A percentile compares a stretch with the other conserved stretches of the same genome.
phyloP scores from a whole-genome alignment of 2,113 vertebrate species.

The Tyto alba region DNA sequence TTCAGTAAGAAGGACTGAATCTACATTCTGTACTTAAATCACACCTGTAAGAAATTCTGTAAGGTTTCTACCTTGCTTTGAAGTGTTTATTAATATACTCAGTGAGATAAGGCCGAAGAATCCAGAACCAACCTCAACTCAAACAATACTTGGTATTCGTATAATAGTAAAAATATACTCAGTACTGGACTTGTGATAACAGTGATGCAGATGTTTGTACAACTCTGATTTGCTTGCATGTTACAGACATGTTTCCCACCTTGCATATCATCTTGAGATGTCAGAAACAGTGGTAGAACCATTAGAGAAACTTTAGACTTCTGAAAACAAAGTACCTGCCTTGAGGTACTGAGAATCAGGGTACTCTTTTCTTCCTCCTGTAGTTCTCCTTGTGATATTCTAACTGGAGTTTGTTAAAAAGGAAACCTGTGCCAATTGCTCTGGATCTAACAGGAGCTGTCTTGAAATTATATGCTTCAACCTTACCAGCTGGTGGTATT shows the following conservation, averaged over 20 bases:
- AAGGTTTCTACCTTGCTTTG: not conserved
- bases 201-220: not conserved
- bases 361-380: not conserved
- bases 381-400: not conserved
- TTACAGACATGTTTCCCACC: not conserved
- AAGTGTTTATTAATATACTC: not conserved
- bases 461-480: not conserved
- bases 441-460: not conserved
- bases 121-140: not conserved
- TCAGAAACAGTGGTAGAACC: not conserved
- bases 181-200: not conserved
- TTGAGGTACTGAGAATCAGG: not conserved
- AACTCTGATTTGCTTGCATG: not conserved
- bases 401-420: not conserved
- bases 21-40: not conserved
- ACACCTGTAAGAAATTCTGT: not conserved
- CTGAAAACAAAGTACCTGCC: not conserved
- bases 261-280: not conserved
- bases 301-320: not conserved
- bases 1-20: not conserved
- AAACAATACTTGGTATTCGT: not conserved
- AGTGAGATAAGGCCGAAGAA: not conserved
- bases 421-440: not conserved
- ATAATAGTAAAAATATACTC: not conserved
- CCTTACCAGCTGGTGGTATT: not conserved